Conservation (phyloP, 2,113 vertebrate species). For the Neogobius melanostomus region DNA sequence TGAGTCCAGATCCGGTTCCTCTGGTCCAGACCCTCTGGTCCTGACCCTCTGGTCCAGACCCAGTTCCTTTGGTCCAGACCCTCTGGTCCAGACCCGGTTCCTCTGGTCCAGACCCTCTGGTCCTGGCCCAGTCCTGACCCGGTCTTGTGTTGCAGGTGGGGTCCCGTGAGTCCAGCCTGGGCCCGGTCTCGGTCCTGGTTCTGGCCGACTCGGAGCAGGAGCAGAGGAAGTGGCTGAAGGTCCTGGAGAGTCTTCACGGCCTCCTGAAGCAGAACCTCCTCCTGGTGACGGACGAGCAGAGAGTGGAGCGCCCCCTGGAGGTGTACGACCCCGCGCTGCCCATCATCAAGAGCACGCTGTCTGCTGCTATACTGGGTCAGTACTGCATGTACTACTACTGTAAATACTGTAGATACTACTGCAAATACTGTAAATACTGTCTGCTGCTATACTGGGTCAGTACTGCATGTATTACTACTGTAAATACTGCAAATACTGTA, state of each 20-base stretch:
- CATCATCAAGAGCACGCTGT: conserved; percentile 87
- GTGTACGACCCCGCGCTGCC: conserved; percentile 94
- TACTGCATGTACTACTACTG: no score
- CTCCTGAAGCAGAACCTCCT: conserved; percentile 92
- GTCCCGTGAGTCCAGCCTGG: conserved; percentile 81
- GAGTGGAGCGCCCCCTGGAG: conserved; percentile 88
- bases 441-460: conserved; percentile 77
- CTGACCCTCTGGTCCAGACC: not conserved
- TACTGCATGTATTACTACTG: no score
- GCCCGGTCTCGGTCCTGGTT: conserved; percentile 87
- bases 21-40: no score
- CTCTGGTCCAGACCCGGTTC: not conserved
- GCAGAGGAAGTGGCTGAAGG: conserved; percentile 95
- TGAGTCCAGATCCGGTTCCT: not conserved
- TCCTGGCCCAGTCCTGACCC: not conserved
- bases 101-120: not conserved
- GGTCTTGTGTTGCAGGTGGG: not conserved
- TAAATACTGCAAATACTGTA: no score
- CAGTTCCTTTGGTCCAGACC: not conserved
- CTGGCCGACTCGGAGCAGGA: conserved; percentile 93
- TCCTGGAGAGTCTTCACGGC: conserved; percentile 89
- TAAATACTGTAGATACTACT: no score
- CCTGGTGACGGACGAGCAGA: conserved; percentile 56
- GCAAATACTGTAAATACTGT: conserved; percentile 49
- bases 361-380: conserved; percentile 77